Evolutionary conservation across 2,888 invertebrate genomes (phyloP).

Genomic region (Gibbula magus): DNA sequence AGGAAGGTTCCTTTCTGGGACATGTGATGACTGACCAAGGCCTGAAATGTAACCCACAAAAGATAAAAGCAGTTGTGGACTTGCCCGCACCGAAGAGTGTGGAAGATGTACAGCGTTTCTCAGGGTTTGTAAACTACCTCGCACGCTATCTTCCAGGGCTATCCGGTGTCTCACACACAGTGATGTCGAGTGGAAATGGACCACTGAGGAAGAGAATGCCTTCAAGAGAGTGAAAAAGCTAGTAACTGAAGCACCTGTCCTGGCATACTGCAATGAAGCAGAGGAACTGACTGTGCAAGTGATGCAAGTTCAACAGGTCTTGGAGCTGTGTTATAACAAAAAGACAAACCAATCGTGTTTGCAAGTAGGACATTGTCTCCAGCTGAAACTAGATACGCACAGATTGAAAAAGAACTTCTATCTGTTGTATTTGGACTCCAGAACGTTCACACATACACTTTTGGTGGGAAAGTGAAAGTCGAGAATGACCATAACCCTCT

Average conservation of each 20-base stretch:
- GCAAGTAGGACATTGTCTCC: slow-evolving; percentile 41
- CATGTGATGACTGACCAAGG: slow-evolving; percentile 31
- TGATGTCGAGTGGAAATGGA: slow-evolving; percentile 32
- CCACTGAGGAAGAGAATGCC: slow-evolving; percentile 33
- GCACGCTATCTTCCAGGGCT: slow-evolving; percentile 41
- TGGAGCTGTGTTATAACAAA: slow-evolving; percentile 44
- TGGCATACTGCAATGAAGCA: slow-evolving; percentile 37
- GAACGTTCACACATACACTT: slow-evolving; percentile 45
- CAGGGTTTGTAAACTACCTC: slow-evolving; percentile 43
- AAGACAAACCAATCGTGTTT: slow-evolving; percentile 46
- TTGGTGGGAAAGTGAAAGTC: slow-evolving; percentile 39
- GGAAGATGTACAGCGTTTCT: slow-evolving; percentile 32
- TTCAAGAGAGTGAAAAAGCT: slow-evolving; percentile 33
- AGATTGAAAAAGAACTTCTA: slow-evolving; percentile 53
- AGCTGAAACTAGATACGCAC: slow-evolving; percentile 45
- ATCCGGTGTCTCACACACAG: slow-evolving; percentile 23
- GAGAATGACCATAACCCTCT: slow-evolving; percentile 50
- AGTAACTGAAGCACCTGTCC: slow-evolving; percentile 30
- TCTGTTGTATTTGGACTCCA: slow-evolving; percentile 42
- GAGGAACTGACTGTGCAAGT: too few relatives aligned
- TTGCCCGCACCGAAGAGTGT: slow-evolving; percentile 39
- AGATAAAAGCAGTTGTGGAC: slow-evolving; percentile 32
- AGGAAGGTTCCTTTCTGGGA: slow-evolving; percentile 32
- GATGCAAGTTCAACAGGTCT: slow-evolving; percentile 43
- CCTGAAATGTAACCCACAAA: slow-evolving; percentile 37